These are phyloP conservation scores for Mormyrus proboscirostris DNA, from an alignment of 2,797 vertebrate species.

Conservation along the genomic window DNA sequence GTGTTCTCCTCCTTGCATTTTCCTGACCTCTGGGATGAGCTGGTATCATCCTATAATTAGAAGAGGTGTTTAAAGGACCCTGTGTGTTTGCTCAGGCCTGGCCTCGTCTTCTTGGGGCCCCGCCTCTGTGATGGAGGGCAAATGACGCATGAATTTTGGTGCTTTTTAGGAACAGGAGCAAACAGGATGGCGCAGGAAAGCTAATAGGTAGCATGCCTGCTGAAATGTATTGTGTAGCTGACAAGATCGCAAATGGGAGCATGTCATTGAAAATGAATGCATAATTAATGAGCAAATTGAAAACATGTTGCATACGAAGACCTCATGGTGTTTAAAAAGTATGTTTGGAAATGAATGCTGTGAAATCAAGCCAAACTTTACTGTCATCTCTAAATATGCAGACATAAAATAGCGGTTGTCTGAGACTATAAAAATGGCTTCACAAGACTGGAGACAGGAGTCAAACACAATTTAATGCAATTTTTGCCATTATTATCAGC, in stretches of 20 bases:
- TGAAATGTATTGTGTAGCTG: neutral
- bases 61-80: conserved; percentile 16
- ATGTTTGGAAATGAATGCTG: neutral
- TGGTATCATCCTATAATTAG: conserved; percentile 28
- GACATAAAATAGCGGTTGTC: neutral
- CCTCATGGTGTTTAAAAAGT: neutral
- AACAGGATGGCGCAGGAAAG: conserved; percentile 30
- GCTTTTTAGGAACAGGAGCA: conserved; percentile 15
- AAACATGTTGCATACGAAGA: neutral
- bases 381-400: neutral
- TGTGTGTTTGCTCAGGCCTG: conserved; percentile 36
- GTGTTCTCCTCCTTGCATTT: neutral
- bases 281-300: conserved; percentile 12
- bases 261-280: neutral
- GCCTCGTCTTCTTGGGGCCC: conserved; percentile 20
- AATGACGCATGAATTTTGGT: conserved; percentile 16
- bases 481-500: neutral
- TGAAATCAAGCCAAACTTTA: neutral
- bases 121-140: conserved; percentile 18
- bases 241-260: neutral
- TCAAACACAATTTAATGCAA: neutral
- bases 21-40: conserved; percentile 5
- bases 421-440: neutral
- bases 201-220: neutral
- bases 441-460: neutral